These are phyloP conservation scores for Toxostoma redivivum DNA, from an alignment of 2,113 vertebrate species.

Conservation along the genomic window DNA sequence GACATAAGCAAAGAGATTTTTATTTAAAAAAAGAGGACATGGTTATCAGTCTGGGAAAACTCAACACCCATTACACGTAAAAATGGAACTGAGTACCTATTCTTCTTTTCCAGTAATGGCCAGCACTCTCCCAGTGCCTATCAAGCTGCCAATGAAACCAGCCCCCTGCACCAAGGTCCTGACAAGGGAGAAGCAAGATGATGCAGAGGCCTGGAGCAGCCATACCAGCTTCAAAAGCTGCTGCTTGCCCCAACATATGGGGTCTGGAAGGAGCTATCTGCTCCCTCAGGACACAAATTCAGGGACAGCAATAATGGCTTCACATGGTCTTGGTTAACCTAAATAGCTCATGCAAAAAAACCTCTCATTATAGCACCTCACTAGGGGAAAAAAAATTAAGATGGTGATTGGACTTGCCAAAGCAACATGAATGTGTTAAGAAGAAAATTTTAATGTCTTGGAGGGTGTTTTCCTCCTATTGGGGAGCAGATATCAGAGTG, in stretches of 20 bases:
- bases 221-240: not conserved
- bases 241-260: not conserved
- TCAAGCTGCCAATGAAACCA: rapidly evolving
- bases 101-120: not conserved
- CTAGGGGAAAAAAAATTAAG: not conserved
- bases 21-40: not conserved
- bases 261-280: not conserved
- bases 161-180: not conserved
- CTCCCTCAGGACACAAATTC: not conserved
- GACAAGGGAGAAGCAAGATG: not conserved
- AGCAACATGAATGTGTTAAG: not conserved
- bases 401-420: not conserved
- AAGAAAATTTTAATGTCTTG: not conserved
- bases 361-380: not conserved
- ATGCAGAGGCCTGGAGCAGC: not conserved
- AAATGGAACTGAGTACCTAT: not conserved
- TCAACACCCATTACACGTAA: not conserved
- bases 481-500: not conserved
- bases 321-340: not conserved
- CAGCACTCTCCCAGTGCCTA: not conserved
- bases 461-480: not conserved
- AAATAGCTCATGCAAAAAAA: not conserved
- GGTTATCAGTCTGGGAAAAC: not conserved
- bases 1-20: not conserved
- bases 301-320: not conserved